Evolutionary conservation across 2,888 invertebrate genomes (phyloP).

Genomic region (Patella ulyssiponensis): DNA sequence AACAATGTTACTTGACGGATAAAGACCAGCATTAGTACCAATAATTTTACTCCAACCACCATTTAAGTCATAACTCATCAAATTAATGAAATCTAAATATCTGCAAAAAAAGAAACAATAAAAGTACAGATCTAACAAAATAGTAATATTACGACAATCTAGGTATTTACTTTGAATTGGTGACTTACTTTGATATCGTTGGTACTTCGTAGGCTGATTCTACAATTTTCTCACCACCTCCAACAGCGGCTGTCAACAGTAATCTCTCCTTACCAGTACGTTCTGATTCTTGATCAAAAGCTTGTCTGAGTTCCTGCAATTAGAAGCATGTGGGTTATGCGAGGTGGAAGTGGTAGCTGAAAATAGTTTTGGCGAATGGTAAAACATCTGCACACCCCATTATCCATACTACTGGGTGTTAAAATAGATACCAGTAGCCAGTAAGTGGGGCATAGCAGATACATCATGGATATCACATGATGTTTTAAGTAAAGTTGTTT

Average conservation of each 20-base stretch:
- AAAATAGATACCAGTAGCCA: too few relatives aligned
- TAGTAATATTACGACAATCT: too few relatives aligned
- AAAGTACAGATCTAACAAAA: too few relatives aligned
- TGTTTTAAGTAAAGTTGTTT: too few relatives aligned
- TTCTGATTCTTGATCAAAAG: constrained; percentile 88
- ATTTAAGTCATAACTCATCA: constrained; percentile 66
- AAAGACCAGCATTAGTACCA: constrained; percentile 66
- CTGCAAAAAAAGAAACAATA: constrained; percentile 32
- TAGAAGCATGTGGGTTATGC: too few relatives aligned
- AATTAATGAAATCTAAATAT: constrained; percentile 57
- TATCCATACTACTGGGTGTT: too few relatives aligned
- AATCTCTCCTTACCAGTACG: constrained; percentile 86
- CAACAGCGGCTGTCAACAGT: constrained; percentile 92
- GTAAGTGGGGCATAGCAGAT: too few relatives aligned
- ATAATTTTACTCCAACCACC: constrained; percentile 65
- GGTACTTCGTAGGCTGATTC: constrained; percentile 94
- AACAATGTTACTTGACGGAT: constrained; percentile 31
- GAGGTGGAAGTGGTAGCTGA: too few relatives aligned
- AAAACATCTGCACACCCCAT: too few relatives aligned
- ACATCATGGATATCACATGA: background rate
- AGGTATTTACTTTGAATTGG: background rate
- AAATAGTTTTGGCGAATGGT: too few relatives aligned
- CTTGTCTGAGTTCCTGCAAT: constrained; percentile 84
- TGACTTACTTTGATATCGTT: constrained; percentile 83
- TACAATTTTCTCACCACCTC: constrained; percentile 92